Evolutionary conservation across 1,140 invertebrate genomes (phyloP).

Genomic region (Ostrea edulis): DNA sequence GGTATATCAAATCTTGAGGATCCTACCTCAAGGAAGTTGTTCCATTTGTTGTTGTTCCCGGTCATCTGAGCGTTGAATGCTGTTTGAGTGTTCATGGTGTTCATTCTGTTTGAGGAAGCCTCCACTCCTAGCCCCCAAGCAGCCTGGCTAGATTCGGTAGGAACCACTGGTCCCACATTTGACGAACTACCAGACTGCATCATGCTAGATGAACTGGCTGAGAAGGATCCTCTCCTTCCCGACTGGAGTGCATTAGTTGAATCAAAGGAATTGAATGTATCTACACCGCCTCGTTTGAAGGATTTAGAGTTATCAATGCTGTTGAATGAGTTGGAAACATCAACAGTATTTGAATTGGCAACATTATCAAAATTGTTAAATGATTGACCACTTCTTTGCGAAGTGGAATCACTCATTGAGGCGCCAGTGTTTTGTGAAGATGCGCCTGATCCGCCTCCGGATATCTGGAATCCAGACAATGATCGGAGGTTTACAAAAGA

Average conservation of each 20-base stretch:
- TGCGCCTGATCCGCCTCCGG: not conserved
- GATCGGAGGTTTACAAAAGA: slow-evolving; percentile 5
- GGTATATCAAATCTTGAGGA: slow-evolving; percentile 7
- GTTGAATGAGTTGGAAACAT: not conserved
- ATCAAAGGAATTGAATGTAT: not conserved
- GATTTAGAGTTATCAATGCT: not conserved
- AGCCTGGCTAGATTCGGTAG: slow-evolving; percentile 29
- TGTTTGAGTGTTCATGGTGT: not conserved
- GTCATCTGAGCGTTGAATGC: not conserved
- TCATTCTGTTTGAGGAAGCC: not conserved
- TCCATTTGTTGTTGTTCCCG: slow-evolving; percentile 10
- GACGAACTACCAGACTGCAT: not conserved
- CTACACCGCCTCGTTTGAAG: not conserved
- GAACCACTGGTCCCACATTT: not conserved
- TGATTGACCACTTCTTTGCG: not conserved
- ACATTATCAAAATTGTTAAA: not conserved
- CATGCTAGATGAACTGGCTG: not conserved
- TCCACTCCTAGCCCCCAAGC: slow-evolving; percentile 22
- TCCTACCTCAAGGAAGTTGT: not conserved
- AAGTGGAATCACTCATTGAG: not conserved
- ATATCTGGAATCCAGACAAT: not conserved
- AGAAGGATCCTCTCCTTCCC: not conserved
- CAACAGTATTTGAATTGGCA: not conserved
- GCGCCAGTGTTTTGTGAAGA: not conserved
- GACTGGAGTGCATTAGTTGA: slow-evolving; percentile 5